Percentiles rank a stretch among this genome's conserved stretches.
Conservation (phyloP, 2,113 vertebrate genomes). For the Chloropsis cyanopogon region DNA sequence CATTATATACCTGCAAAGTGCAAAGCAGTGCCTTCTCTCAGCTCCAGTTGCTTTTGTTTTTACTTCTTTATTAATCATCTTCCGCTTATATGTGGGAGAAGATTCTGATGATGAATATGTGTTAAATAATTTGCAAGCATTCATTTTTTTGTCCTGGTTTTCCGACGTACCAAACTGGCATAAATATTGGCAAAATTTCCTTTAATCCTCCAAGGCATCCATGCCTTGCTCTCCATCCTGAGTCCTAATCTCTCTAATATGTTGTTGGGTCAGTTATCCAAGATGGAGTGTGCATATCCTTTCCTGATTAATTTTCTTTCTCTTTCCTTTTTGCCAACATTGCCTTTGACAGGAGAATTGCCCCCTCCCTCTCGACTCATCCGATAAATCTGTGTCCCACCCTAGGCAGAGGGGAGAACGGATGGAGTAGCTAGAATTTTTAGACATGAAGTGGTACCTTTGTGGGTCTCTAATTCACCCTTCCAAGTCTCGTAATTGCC, state of each 20-base stretch:
- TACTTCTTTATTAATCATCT: conserved; percentile 42
- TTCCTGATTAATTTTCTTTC: background rate
- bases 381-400: background rate
- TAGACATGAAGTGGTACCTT: conserved; percentile 46
- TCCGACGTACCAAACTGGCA: conserved; percentile 33
- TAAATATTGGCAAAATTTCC: conserved; percentile 62
- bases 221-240: conserved; percentile 1
- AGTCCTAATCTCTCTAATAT: conserved; percentile 33
- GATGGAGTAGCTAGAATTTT: conserved; percentile 26
- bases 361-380: background rate
- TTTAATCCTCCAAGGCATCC: conserved; percentile 23
- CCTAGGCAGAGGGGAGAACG: background rate
- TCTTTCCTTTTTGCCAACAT: conserved; percentile 8
- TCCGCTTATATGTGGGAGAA: conserved; percentile 2
- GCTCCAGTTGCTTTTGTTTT: conserved; percentile 33
- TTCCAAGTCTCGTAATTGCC: conserved; percentile 69
- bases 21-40: background rate
- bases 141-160: conserved; percentile 30
- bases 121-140: conserved; percentile 58
- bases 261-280: conserved; percentile 34
- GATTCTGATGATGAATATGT: conserved; percentile 45
- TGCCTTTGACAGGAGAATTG: background rate
- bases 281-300: background rate
- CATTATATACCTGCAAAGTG: background rate
- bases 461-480: conserved; percentile 61